Evolutionary conservation across 2,888 invertebrate species (phyloP), one percentile per base, ranked within the genome.

Genomic region (Nipponacmea schrenckii): DNA sequence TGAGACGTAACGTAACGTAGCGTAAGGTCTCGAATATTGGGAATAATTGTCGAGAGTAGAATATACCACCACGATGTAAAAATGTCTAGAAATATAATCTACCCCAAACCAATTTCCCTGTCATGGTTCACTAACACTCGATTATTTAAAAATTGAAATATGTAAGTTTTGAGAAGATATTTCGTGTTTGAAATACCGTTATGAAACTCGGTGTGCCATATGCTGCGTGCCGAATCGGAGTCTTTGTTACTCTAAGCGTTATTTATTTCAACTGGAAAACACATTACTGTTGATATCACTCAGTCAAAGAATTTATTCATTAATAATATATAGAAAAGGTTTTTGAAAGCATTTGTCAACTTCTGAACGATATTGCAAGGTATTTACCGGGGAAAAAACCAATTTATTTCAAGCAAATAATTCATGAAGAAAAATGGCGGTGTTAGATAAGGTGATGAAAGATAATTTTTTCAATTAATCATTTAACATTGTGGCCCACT

Each of bases 321-420:
- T 24, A 56, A 20, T 56, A 56, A 56, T 56, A 56, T 24, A 56
- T 56, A 56, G 24, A 56, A 56, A 20, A 17, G 56, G 56, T 56
- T 56, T 56, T 56, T 56, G 56, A 56, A 56, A 56, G 56, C 56
- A 56, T 56, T 56, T 56, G 24, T 56, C 56, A 56, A 56, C 56
- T 56, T 56, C 24, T 56, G 56, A 56, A 56, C 56, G 56, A 56
- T 56, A 56, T 56, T 24, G 56, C 56, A 24, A 20, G 56, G 20
- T 20, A 10, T 24, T 56, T 56, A n/a, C 24, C 56, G 56, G 8
- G 2, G 15, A 56, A 56, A 56, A 56, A 56, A 48, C 0, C 56
- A 24, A 24, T 56, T 56, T 56, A 20, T 56, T 56, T 56, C 20
- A 10, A 56, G 56, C 56, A 12, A 20, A 56, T 56, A 56, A 56